A percentile compares a stretch with the other conserved stretches of the same genome.
Evolutionary conservation across 1,140 invertebrate genomes (phyloP).

Genomic region (Eurosta solidaginis): DNA sequence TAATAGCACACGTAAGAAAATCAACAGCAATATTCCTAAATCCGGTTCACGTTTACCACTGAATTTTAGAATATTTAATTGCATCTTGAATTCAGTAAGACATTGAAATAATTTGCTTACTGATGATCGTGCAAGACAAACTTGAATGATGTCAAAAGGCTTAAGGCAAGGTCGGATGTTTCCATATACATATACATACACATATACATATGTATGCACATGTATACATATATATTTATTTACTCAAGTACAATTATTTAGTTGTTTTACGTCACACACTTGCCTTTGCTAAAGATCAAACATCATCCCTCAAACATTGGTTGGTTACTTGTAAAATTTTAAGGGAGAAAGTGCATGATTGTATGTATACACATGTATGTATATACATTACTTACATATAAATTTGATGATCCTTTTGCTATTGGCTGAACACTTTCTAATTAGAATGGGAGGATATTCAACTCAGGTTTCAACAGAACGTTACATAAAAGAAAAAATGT

Average conservation of each 20-base stretch:
- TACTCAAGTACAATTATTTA: too few relatives aligned
- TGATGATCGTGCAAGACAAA: too few relatives aligned
- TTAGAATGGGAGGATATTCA: constrained; percentile 9
- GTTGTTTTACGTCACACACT: too few relatives aligned
- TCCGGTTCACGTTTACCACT: too few relatives aligned
- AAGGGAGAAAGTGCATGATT: not conserved
- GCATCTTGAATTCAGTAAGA: too few relatives aligned
- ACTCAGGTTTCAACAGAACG: not conserved
- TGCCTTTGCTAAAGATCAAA: not conserved
- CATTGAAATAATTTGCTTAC: too few relatives aligned
- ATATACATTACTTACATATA: not conserved
- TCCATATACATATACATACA: not conserved
- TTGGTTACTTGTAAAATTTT: not conserved
- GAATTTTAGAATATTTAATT: too few relatives aligned
- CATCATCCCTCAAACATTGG: not conserved
- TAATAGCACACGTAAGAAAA: too few relatives aligned
- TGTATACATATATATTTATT: not conserved
- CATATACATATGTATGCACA: not conserved
- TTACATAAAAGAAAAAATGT: too few relatives aligned
- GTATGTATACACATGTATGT: too few relatives aligned
- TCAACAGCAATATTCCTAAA: too few relatives aligned
- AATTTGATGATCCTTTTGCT: not conserved
- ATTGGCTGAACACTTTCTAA: not conserved
- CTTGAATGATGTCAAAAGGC: too few relatives aligned
- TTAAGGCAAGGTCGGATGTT: not conserved